Evolutionary conservation across 2,797 vertebrate genomes (phyloP).

Genomic region (Antennarius maculatus): DNA sequence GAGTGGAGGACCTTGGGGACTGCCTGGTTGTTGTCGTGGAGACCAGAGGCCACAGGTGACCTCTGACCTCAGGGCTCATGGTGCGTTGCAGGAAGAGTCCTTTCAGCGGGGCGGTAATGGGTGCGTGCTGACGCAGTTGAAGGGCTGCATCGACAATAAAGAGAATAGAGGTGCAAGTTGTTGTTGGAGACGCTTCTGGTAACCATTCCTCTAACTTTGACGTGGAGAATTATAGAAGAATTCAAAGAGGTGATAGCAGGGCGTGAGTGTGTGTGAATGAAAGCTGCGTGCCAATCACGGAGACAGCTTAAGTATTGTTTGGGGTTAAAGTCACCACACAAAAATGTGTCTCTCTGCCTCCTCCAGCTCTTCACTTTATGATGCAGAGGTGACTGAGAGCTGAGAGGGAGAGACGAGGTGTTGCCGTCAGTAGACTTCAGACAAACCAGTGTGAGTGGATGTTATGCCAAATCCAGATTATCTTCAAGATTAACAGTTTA

Average conservation of each 20-base stretch:
- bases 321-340: conserved; percentile 45
- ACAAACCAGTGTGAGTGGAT: not conserved
- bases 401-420: not conserved
- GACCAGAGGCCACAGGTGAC: conserved; percentile 81
- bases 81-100: conserved; percentile 51
- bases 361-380: conserved; percentile 18
- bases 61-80: conserved; percentile 73
- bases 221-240: conserved; percentile 13
- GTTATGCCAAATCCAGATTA: not conserved
- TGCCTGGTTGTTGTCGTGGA: conserved; percentile 78
- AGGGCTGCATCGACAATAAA: conserved; percentile 47
- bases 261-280: conserved; percentile 23
- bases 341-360: conserved; percentile 45
- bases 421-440: conserved; percentile 3
- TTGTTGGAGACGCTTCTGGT: conserved; percentile 33
- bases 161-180: conserved; percentile 45
- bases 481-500: not conserved
- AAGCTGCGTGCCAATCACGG: conserved; percentile 31
- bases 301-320: conserved; percentile 61
- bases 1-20: conserved; percentile 59
- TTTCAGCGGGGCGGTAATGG: conserved; percentile 57
- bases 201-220: conserved; percentile 50
- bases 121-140: conserved; percentile 57
- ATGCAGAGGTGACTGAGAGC: conserved; percentile 30
- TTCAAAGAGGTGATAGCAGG: conserved; percentile 19